Base-by-base conservation (phyloP, 2,888 invertebrate species). In the Hipparchia sbordonii region DNA sequence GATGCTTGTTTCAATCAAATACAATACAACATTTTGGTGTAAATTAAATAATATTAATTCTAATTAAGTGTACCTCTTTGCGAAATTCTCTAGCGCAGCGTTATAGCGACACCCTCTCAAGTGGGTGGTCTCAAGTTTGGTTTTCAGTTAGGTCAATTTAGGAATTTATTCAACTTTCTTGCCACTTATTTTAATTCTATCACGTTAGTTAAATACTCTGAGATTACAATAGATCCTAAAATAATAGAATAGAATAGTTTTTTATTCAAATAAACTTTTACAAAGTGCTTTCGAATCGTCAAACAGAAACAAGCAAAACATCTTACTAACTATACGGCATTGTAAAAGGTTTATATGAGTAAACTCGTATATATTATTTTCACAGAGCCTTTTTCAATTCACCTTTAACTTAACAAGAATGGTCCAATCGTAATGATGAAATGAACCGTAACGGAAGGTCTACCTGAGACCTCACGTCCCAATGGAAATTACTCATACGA, bases 401-500 rank as follows among this genome's bases (percentile, higher is more conserved):
- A 88, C 87, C 89, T 90, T 85, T 88, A 88, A 87, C 88, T 87
- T 86, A 81, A 78, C 79, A 81, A 86, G 82, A 87, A 88, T 87
- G 87, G 85, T 83, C 81, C 89, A 89, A 90, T 86, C 86, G 82
- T 82, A 84, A 82, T 84, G 83, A 89, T 87, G 87, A 87, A 93
- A 89, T 91, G 91, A 90, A 92, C 87, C 89, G 88, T 76, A 82
- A 84, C 89, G 48, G 13, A 13, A 82, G 89, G 92, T 92, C 91
- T 90, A 84, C 91, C 90, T 85, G 88, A 88, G 87, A 86, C 86
- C 84, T 84, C 88, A 80, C 79, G 82, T 89, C 89, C 89, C 88
- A 85, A 87, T 88, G 89, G 89, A 88, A 90, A 88, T 89, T 87
- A 89, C 83, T 83, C 84, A 83, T 82, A 80, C 84, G 85, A 86